phyloP scores from a whole-genome alignment of 1,140 invertebrate genomes.

The Goniozus legneri region DNA sequence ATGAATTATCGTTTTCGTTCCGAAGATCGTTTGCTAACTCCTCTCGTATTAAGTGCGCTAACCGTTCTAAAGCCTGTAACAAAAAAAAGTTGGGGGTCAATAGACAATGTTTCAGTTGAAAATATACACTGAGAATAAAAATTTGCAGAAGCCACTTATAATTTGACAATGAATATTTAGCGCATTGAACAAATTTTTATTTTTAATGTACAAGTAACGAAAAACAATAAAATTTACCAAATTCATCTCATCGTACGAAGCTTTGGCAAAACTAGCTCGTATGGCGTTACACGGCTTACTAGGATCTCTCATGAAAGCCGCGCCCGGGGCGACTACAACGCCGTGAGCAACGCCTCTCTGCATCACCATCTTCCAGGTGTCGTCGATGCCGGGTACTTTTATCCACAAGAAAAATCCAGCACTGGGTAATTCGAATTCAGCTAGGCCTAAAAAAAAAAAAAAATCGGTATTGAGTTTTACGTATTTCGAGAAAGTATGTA shows the following conservation, averaged over 20 bases:
- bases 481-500: too few species aligned
- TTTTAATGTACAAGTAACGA: conserved; percentile 1
- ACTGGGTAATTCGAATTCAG: conserved; percentile 63
- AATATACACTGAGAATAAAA: too few species aligned
- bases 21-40: conserved; percentile 31
- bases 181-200: conserved; percentile 3
- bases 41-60: conserved; percentile 37
- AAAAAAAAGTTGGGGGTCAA: conserved; percentile 6
- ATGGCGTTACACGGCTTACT: conserved; percentile 62
- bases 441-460: conserved; percentile 52
- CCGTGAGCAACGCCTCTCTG: conserved; percentile 58
- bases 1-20: too few species aligned
- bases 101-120: neutral
- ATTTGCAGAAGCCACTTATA: too few species aligned
- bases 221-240: conserved; percentile 24
- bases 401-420: conserved; percentile 81
- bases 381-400: conserved; percentile 62
- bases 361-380: conserved; percentile 72
- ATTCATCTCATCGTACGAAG: conserved; percentile 63
- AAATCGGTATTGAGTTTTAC: too few species aligned
- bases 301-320: conserved; percentile 63
- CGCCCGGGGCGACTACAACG: conserved; percentile 68
- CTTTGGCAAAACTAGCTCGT: conserved; percentile 66
- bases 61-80: conserved; percentile 40
- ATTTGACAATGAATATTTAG: neutral